Conservation (phyloP, 1,140 invertebrate genomes). For the Drosophila sulfurigaster region DNA sequence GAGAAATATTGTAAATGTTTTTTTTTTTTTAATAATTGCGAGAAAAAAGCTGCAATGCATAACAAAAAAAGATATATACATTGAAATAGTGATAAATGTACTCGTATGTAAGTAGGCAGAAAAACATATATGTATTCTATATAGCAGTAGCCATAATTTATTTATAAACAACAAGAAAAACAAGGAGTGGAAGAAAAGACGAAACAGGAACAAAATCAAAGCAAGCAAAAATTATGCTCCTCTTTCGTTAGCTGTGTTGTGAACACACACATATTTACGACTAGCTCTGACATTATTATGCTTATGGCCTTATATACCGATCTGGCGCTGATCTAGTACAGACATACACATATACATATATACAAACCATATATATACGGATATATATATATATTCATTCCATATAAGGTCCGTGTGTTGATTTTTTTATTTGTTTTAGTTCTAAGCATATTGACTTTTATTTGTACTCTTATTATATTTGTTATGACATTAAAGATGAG, state of each 20-base stretch:
- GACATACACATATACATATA: background rate
- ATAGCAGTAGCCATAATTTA: conserved; percentile 35
- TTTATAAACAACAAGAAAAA: conserved; percentile 18
- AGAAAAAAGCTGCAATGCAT: background rate
- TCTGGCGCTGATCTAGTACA: background rate
- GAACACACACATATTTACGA: background rate
- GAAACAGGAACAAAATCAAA: conserved; percentile 15
- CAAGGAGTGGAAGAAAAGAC: background rate
- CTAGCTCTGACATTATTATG: conserved; percentile 17
- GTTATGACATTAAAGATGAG: conserved; percentile 36
- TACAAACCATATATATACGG: background rate
- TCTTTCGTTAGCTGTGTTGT: background rate
- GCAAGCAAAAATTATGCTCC: background rate
- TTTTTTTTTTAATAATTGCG: conserved; percentile 2
- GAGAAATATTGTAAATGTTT: background rate
- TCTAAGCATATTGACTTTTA: conserved; percentile 30
- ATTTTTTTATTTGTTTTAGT: conserved; percentile 21
- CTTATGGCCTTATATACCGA: conserved; percentile 24
- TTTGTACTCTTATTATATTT: conserved; percentile 32
- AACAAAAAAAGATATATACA: background rate
- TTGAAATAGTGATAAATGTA: conserved; percentile 8
- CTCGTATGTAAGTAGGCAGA: conserved; percentile 14
- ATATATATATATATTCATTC: background rate
- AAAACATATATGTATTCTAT: conserved; percentile 17
- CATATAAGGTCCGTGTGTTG: background rate